phyloP scores from a whole-genome alignment of 2,888 invertebrate genomes.

The Pristionchus mayeri region DNA sequence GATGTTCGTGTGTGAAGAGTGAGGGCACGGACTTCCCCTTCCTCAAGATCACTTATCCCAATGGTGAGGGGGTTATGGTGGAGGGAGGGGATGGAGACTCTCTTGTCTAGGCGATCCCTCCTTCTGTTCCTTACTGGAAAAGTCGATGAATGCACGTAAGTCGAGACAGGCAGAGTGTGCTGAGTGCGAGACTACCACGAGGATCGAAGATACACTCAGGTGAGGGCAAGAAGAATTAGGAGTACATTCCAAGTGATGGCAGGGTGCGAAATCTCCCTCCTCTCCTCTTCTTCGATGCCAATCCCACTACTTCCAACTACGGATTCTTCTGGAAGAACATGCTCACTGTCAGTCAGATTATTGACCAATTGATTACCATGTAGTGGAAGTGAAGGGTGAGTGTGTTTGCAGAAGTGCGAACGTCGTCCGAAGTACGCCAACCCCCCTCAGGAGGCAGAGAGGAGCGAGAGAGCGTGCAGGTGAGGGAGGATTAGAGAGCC shows the following conservation, averaged over 20 bases:
- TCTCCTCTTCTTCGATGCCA: conserved; percentile 59
- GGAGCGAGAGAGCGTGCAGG: conserved; percentile 32
- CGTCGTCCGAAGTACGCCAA: conserved; percentile 52
- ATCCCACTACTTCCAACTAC: conserved; percentile 51
- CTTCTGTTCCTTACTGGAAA: conserved; percentile 60
- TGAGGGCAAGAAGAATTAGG: not conserved
- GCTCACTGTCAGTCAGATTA: conserved; percentile 27
- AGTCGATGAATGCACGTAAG: conserved; percentile 55
- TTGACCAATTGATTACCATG: not conserved
- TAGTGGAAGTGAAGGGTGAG: not conserved
- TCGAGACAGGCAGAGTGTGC: conserved; percentile 55
- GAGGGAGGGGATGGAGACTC: not conserved
- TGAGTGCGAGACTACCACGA: conserved; percentile 52
- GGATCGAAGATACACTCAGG: conserved; percentile 56
- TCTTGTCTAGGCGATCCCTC: conserved; percentile 47
- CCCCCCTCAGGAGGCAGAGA: conserved; percentile 49
- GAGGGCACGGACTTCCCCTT: conserved; percentile 6
- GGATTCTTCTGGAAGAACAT: conserved; percentile 57
- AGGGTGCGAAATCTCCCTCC: conserved; percentile 54
- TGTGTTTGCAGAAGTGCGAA: conserved; percentile 49
- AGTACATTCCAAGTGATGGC: too few species aligned
- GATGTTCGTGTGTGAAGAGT: conserved; percentile 34
- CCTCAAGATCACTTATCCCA: conserved; percentile 9
- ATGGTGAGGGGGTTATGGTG: not conserved
- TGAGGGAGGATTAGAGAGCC: conserved; percentile 52